Percentiles rank a stretch among this genome's conserved stretches.
Evolutionary conservation across 2,797 vertebrate species (phyloP).

Genomic region (Clarias fuscus): DNA sequence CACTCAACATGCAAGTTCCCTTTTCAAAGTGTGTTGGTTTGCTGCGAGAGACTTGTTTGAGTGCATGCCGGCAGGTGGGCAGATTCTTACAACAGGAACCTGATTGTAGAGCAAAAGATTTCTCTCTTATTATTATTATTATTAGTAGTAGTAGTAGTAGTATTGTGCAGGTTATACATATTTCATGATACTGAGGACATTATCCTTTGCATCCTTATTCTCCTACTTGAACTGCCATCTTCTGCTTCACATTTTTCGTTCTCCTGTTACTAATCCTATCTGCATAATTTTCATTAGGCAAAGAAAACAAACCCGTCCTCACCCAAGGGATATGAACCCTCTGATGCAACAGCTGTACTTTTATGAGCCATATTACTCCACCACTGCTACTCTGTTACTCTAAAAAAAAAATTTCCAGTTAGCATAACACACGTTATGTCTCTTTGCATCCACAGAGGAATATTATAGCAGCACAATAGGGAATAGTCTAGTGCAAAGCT

Average conservation of each 20-base stretch:
- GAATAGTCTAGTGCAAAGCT: constrained; percentile 21
- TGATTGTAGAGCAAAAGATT: neutral
- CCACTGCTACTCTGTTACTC: constrained; percentile 16
- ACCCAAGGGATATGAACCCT: constrained; percentile 16
- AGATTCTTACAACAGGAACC: neutral
- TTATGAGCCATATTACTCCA: constrained; percentile 49
- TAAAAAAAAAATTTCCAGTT: too few species aligned
- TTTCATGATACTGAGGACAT: neutral
- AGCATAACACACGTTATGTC: constrained; percentile 19
- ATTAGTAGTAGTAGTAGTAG: neutral
- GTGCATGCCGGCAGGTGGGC: constrained; percentile 11
- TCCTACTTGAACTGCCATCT: neutral
- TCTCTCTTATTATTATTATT: neutral
- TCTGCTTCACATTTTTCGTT: neutral
- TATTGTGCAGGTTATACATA: neutral
- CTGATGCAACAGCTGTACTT: constrained; percentile 49
- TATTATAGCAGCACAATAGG: constrained; percentile 23
- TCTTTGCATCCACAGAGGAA: constrained; percentile 30
- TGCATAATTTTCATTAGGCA: constrained; percentile 36
- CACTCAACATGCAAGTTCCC: constrained; percentile 15
- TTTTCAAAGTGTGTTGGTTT: constrained; percentile 24
- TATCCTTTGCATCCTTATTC: neutral
- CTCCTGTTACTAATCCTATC: constrained; percentile 8
- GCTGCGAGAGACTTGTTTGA: neutral
- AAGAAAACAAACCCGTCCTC: constrained; percentile 38